phyloP scores from a whole-genome alignment of 2,888 invertebrate genomes.

The Ochlodes sylvanus region DNA sequence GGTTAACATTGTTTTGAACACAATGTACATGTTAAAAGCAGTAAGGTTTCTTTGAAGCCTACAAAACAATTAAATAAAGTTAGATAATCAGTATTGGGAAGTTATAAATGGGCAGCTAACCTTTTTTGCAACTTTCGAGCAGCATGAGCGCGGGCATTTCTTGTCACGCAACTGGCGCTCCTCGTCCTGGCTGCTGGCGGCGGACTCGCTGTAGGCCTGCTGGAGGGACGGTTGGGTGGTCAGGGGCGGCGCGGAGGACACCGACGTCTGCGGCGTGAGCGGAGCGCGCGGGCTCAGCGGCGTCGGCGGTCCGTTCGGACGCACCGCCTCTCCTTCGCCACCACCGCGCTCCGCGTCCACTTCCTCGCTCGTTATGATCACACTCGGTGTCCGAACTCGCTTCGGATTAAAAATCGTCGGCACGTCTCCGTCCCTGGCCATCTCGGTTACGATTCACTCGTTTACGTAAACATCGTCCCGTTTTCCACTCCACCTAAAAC shows the following conservation, averaged over 20 bases:
- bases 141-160: slow-evolving; percentile 90
- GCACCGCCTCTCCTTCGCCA: slow-evolving; percentile 67
- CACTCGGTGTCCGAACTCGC: slow-evolving; percentile 88
- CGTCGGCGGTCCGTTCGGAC: slow-evolving; percentile 78
- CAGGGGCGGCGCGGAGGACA: slow-evolving; percentile 79
- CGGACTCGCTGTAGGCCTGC: slow-evolving; percentile 80
- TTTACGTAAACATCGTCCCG: slow-evolving; percentile 33
- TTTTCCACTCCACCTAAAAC: slow-evolving; percentile 9
- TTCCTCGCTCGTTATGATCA: slow-evolving; percentile 88
- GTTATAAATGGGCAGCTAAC: slow-evolving; percentile 72
- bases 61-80: background rate
- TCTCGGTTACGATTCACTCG: slow-evolving; percentile 55
- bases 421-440: slow-evolving; percentile 91
- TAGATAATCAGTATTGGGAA: slow-evolving; percentile 9
- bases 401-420: slow-evolving; percentile 93
- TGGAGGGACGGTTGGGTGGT: slow-evolving; percentile 79
- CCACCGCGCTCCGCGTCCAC: slow-evolving; percentile 71
- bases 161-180: slow-evolving; percentile 80
- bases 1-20: no score
- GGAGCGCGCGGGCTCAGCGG: slow-evolving; percentile 76
- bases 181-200: slow-evolving; percentile 87
- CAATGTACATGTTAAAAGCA: slow-evolving; percentile 9
- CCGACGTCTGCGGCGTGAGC: slow-evolving; percentile 76
- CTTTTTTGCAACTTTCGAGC: slow-evolving; percentile 93
- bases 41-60: slow-evolving; percentile 30